These are phyloP conservation scores for Musca vetustissima DNA, from an alignment of 1,140 invertebrate species.

Conservation along the genomic window DNA sequence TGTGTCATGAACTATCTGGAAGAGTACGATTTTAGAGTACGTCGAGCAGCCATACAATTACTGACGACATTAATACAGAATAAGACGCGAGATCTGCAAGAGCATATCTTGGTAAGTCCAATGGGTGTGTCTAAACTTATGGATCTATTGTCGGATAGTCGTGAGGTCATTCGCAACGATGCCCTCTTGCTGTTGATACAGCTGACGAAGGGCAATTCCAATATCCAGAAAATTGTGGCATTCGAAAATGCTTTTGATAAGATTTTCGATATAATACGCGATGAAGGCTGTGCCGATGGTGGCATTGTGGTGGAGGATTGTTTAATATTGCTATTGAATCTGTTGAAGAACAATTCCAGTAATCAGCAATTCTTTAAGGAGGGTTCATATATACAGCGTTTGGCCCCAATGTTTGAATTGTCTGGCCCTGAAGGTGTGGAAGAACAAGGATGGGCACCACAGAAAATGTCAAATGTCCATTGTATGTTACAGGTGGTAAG, in stretches of 20 bases:
- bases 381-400: constrained; percentile 88
- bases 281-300: constrained; percentile 92
- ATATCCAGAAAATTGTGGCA: constrained; percentile 99
- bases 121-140: constrained; percentile 98
- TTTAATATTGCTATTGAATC: constrained; percentile 89
- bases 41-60: constrained; percentile 85
- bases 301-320: constrained; percentile 99
- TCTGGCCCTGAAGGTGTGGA: constrained; percentile 68
- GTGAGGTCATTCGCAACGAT: constrained; percentile 97
- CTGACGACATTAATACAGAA: constrained; percentile 80
- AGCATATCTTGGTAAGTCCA: constrained; percentile 90
- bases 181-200: constrained; percentile 90
- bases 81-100: constrained; percentile 90
- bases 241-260: constrained; percentile 99
- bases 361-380: constrained; percentile 99
- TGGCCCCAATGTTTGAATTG: constrained; percentile 84
- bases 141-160: constrained; percentile 89
- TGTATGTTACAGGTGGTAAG: constrained; percentile 88
- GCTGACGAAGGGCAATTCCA: constrained; percentile 91
- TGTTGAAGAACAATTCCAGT: constrained; percentile 92
- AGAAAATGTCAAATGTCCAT: constrained; percentile 94
- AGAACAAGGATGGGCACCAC: constrained; percentile 84
- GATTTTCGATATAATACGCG: constrained; percentile 88
- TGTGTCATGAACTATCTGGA: constrained; percentile 87
- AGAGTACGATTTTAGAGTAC: constrained; percentile 90